Conservation (phyloP, 1,140 invertebrate species). For the Psilanteris sp. region DNA sequence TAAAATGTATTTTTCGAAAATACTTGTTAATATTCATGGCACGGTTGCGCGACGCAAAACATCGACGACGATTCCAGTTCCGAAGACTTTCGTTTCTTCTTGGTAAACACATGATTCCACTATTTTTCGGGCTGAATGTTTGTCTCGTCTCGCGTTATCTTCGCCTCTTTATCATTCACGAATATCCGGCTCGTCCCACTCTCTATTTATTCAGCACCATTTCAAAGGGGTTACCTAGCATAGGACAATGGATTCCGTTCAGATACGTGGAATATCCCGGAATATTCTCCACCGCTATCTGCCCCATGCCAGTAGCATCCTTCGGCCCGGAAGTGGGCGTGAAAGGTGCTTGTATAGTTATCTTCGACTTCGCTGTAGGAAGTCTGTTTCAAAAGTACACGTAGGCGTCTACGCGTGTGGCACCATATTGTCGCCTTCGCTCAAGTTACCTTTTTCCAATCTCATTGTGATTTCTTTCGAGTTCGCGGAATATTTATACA, state of each 20-base stretch:
- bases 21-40: slow-evolving; percentile 24
- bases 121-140: slow-evolving; percentile 21
- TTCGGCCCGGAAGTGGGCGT: slow-evolving; percentile 70
- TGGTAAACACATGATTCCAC: slow-evolving; percentile 13
- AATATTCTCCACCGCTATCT: slow-evolving; percentile 62
- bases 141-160: slow-evolving; percentile 44
- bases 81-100: neutral
- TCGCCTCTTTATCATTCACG: slow-evolving; percentile 55
- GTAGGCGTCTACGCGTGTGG: slow-evolving; percentile 62
- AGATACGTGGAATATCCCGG: slow-evolving; percentile 58
- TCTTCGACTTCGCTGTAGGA: slow-evolving; percentile 58
- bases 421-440: slow-evolving; percentile 38
- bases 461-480: slow-evolving; percentile 19
- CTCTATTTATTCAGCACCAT: slow-evolving; percentile 46
- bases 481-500: slow-evolving; percentile 6
- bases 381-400: slow-evolving; percentile 56
- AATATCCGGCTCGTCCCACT: slow-evolving; percentile 62
- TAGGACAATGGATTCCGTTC: slow-evolving; percentile 62
- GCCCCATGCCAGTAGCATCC: slow-evolving; percentile 57
- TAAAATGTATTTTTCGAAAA: slow-evolving; percentile 44
- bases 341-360: slow-evolving; percentile 67
- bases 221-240: slow-evolving; percentile 59
- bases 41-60: slow-evolving; percentile 14
- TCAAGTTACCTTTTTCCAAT: slow-evolving; percentile 35
- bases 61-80: too few relatives aligned